Base-by-base conservation (phyloP, 2,113 vertebrate species). In the Lutjanus erythropterus region DNA sequence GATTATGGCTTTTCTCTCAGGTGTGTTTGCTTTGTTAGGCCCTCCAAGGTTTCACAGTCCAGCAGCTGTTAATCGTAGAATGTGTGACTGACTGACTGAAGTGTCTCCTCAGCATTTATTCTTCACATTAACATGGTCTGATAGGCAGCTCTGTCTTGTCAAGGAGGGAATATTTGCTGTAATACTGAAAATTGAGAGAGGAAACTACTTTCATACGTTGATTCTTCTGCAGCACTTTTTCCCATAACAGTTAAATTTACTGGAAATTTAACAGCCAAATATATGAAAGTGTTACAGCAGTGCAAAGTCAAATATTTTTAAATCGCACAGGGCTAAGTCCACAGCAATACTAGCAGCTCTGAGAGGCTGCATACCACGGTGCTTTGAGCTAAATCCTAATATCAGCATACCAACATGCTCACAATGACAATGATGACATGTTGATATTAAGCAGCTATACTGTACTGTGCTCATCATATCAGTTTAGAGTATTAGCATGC, bases 31-130 rank as follows among this genome's bases (percentile, higher is more conserved):
- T 49, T 79, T 70, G 15, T 41, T 68, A 46, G 31, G 46, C 25
- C 55, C 37, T 80, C 33, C 7, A 23, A 31, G 53, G 44, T 71
- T 82, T 80, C 55, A 72, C 64, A 81, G 70, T 59, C 33, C 15
- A 70, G 61, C 29, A 21, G 64, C 60, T 68, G 69, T 79, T 75
- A 75, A 85, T 84, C 80, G 47, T 55, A 69, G 46, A 39, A 55
- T 16, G 56, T 6, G 3, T 80, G 49, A 72, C 46, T 49, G 81
- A 46, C 66, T 53, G 50, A 77, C 55, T 62, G 21, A 49, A 72
- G 61, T 52, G 70, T 50, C 49, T 61, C 69, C 68, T 78, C 33
- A 39, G 67, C 53, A 35, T 81, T 78, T 76, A 80, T 64, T 58
- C 75, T 61, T 79, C 46, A 66, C 46, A 66, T 60, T 65, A 59